These are phyloP conservation scores for Heterotilapia buettikoferi DNA, from an alignment of 2,113 vertebrate genomes.

Conservation along the genomic window DNA sequence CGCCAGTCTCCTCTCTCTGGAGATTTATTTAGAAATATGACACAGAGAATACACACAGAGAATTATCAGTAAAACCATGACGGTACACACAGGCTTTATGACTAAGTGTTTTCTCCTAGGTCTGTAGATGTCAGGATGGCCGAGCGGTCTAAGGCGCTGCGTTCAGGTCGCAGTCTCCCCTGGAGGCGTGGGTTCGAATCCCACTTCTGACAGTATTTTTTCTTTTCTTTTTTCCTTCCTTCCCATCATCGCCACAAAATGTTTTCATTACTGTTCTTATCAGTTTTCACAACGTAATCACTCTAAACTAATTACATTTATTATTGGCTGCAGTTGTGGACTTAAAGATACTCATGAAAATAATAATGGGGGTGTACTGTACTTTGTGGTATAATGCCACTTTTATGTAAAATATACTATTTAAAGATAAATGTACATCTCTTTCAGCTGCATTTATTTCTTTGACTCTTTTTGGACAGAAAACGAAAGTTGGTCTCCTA, in stretches of 20 bases:
- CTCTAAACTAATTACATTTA: not conserved
- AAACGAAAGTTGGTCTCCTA: not conserved
- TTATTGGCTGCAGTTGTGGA: not conserved
- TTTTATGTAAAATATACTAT: not conserved
- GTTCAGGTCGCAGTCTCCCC: conserved; percentile 74
- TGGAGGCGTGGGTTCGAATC: conserved; percentile 74
- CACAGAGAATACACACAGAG: fast-evolving
- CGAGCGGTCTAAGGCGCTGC: conserved; percentile 70
- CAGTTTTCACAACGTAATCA: not conserved
- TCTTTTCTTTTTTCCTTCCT: not conserved
- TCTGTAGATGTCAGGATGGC: conserved; percentile 46
- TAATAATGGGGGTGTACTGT: not conserved
- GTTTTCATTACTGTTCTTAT: not conserved
- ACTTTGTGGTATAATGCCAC: not conserved
- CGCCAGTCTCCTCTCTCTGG: not conserved
- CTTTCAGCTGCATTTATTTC: not conserved
- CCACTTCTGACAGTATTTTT: conserved; percentile 60
- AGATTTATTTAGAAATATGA: not conserved
- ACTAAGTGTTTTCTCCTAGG: fast-evolving
- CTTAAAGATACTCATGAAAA: not conserved
- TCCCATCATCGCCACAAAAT: not conserved
- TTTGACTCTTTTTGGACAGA: not conserved
- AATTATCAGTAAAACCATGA: fast-evolving
- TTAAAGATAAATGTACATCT: not conserved
- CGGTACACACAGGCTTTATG: fast-evolving